These are phyloP conservation scores for Ochropacha duplaris DNA, from an alignment of 2,888 invertebrate species.

Conservation along the genomic window DNA sequence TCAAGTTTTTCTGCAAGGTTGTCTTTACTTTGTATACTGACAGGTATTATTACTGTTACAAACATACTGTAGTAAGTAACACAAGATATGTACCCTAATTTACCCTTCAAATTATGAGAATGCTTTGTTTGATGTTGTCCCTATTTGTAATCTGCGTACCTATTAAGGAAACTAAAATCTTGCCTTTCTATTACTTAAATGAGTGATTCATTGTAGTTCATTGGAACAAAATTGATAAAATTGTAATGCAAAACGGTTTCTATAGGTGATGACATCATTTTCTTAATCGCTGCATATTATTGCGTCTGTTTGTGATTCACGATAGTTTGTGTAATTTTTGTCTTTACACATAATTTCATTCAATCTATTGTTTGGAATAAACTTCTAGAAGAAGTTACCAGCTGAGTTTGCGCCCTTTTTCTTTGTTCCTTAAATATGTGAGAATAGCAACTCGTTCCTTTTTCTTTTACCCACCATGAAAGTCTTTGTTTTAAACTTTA, in stretches of 20 bases:
- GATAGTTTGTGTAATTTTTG: neutral
- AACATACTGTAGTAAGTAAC: too few species aligned
- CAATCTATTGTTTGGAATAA: neutral
- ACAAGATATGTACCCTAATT: neutral
- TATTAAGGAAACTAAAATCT: too few species aligned
- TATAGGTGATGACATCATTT: neutral
- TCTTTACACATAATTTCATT: neutral
- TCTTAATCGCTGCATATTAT: neutral
- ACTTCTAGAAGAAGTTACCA: neutral
- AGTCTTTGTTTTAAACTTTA: neutral
- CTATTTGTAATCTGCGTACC: too few species aligned
- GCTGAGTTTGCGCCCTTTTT: neutral
- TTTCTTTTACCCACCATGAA: neutral
- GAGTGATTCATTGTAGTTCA: neutral
- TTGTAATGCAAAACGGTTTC: neutral
- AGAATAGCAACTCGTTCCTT: neutral
- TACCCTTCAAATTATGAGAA: too few species aligned
- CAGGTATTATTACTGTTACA: neutral
- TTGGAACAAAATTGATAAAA: neutral
- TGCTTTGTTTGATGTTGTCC: too few species aligned
- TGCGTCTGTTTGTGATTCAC: neutral
- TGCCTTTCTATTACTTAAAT: neutral
- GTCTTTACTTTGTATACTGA: slow-evolving; percentile 15
- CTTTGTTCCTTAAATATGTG: neutral
- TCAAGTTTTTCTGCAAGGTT: slow-evolving; percentile 20